Evolutionary conservation across 2,888 invertebrate species (phyloP).

Genomic region (Dioctria rufipes): DNA sequence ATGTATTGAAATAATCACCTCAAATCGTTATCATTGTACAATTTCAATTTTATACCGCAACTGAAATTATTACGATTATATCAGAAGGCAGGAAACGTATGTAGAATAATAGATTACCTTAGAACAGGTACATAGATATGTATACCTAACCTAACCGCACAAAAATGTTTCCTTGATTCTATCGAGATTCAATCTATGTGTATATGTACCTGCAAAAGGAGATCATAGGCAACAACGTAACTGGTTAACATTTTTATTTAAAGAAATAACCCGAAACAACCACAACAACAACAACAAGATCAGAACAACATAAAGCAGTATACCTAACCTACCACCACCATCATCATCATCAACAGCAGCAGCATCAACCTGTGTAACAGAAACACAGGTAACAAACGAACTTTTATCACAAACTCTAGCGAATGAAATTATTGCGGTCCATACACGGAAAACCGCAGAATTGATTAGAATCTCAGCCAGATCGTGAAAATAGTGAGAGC

Average conservation of each 20-base stretch:
- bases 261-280: background rate
- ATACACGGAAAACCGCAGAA: constrained; percentile 47
- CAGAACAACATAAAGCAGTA: background rate
- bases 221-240: constrained; percentile 13
- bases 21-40: no score
- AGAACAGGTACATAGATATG: background rate
- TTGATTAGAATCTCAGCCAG: constrained; percentile 42
- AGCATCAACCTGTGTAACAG: background rate
- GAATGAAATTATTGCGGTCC: constrained; percentile 40
- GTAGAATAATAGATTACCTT: constrained; percentile 2
- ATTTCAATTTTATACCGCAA: no score
- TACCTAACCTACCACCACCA: background rate
- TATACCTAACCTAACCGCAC: background rate
- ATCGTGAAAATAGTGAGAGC: constrained; percentile 29
- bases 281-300: background rate
- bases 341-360: background rate
- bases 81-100: no score
- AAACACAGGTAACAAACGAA: background rate
- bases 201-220: constrained; percentile 13
- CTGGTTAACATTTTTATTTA: constrained; percentile 34
- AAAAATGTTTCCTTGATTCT: constrained; percentile 4
- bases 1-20: no score
- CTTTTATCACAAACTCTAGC: constrained; percentile 22
- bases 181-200: constrained; percentile 14
- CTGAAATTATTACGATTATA: no score